Base-by-base conservation (phyloP, 2,113 vertebrate species). In the Holacanthus passer region DNA sequence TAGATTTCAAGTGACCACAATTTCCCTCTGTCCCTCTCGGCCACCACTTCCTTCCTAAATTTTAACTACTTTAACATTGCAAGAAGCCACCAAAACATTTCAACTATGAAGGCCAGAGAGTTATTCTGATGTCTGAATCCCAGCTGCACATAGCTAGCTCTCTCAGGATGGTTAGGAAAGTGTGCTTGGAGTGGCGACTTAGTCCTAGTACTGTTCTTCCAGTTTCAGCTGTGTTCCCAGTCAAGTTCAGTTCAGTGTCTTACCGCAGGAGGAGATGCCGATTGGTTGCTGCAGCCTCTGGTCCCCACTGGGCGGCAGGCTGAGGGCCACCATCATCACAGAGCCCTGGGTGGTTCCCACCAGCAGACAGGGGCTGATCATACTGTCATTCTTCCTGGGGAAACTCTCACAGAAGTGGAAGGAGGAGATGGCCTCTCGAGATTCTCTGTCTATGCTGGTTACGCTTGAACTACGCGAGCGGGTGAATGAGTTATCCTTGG, bases 401-500 rank as follows among this genome's bases (percentile, higher is more conserved):
- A 96, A 97, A 37, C 96, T 98, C 92, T 99, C 98, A 83, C 96
- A 97, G 82, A 99, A 99, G 90, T 96, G 95, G 81, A 99, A 96
- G 88, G 97, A 95, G 79, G 97, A 98, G 93, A 99, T 96, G 45
- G 96, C 96, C 93, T 99, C 98, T 0, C 97, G 96, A 31, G 97
- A 96, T 87, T 99, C 98, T 80, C 97, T 94, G 87, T 99, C 98
- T 85, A 99, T 98, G 94, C 98, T 99, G 91, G 97, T 96, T 73
- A 99, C 97, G 63, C 98, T 99, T 60, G 98, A 99, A 88, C 97
- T 99, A 77, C 97, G 96, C 0, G 98, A 99, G 83, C 97, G 96
- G 91, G 96, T 98, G 95, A 98, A 98, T 48, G 97, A 96, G 94
- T 96, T 97, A 90, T 99, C 98, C 95, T 95, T 97, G 79, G 95